Evolutionary conservation across 2,797 vertebrate species (phyloP).

Genomic region (Hafferia zeledoni): DNA sequence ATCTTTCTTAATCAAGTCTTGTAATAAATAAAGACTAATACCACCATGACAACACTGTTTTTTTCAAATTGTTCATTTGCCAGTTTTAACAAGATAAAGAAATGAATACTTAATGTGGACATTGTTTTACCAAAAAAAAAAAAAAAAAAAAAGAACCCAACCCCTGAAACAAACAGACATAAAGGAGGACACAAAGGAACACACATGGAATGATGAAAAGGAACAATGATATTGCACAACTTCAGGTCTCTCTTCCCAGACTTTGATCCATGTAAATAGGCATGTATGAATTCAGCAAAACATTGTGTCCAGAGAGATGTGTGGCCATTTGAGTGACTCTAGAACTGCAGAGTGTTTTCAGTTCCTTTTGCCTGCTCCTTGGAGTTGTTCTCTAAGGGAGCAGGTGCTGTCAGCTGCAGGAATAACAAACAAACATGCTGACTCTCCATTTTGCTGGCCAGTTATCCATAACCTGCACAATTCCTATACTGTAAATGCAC

Average conservation of each 20-base stretch:
- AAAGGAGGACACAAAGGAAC: slow-evolving; percentile 51
- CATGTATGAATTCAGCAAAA: slow-evolving; percentile 63
- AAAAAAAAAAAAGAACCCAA: background rate
- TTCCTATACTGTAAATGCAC: slow-evolving; percentile 28
- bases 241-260: slow-evolving; percentile 70
- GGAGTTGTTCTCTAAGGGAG: slow-evolving; percentile 22
- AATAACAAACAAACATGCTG: slow-evolving; percentile 34
- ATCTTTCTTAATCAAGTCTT: slow-evolving; percentile 15
- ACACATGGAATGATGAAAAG: slow-evolving; percentile 75
- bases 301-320: slow-evolving; percentile 22
- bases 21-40: slow-evolving; percentile 70
- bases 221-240: slow-evolving; percentile 79
- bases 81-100: slow-evolving; percentile 73
- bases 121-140: slow-evolving; percentile 33
- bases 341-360: slow-evolving; percentile 36
- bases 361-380: slow-evolving; percentile 8
- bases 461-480: slow-evolving; percentile 19
- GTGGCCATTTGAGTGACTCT: slow-evolving; percentile 58
- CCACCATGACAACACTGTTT: slow-evolving; percentile 37
- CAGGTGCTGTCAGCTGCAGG: slow-evolving; percentile 58
- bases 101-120: slow-evolving; percentile 64
- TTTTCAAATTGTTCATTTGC: slow-evolving; percentile 74
- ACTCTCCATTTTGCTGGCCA: slow-evolving; percentile 45
- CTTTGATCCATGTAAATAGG: slow-evolving; percentile 67
- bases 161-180: background rate